Evolutionary conservation across 2,888 invertebrate genomes (phyloP).

Genomic region (Onchidella celtica): DNA sequence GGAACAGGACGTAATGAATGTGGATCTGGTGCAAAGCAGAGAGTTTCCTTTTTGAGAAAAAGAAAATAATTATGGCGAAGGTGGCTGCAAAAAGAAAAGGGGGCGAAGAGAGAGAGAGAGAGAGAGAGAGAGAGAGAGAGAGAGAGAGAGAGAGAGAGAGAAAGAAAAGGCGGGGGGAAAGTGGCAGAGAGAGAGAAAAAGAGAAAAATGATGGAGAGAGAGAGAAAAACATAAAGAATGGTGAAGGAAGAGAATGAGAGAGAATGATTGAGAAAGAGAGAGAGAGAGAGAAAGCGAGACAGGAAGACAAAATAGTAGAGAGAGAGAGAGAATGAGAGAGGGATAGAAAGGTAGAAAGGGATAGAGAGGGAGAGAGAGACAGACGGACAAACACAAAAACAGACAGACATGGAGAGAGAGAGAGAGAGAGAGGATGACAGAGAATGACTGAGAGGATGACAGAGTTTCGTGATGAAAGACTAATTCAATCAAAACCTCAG

Average conservation of each 20-base stretch:
- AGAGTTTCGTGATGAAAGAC: too few species aligned
- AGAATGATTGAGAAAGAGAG: neutral
- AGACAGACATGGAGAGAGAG: neutral
- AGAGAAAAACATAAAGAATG: neutral
- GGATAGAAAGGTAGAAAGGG: too few species aligned
- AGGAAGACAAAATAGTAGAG: neutral
- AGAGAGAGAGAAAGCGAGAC: conserved; percentile 1
- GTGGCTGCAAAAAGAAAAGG: too few species aligned
- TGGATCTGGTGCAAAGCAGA: too few species aligned
- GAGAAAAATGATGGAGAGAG: neutral
- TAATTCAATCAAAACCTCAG: too few species aligned
- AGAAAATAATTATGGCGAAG: too few species aligned
- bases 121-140: neutral
- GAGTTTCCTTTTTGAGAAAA: too few species aligned
- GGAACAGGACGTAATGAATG: too few species aligned
- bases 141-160: neutral
- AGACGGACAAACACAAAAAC: neutral
- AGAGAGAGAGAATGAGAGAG: neutral
- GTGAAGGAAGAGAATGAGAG: neutral
- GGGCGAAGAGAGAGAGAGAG: neutral
- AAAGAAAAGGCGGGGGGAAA: neutral
- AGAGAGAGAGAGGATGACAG: conserved; percentile 12
- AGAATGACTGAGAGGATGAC: too few species aligned
- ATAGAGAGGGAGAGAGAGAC: neutral
- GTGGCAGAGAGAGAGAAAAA: neutral